These are phyloP conservation scores for Dolichomitus sp. DNA, from an alignment of 2,888 invertebrate species.

Conservation along the genomic window DNA sequence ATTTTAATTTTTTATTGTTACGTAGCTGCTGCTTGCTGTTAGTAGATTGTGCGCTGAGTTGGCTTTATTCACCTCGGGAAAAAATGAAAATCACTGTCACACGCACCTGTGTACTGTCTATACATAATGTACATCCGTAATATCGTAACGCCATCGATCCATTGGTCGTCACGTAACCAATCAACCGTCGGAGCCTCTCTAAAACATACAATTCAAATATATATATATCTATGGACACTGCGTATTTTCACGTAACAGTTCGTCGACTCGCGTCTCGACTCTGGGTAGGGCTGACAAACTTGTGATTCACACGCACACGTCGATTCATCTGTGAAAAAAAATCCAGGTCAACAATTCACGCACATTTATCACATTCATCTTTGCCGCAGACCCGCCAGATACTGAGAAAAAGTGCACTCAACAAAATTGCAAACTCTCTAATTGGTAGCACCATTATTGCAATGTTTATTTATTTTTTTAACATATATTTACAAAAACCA, in stretches of 20 bases:
- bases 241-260: constrained; percentile 12
- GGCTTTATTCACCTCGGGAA: constrained; percentile 58
- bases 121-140: constrained; percentile 13
- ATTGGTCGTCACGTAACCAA: constrained; percentile 5
- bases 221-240: neutral
- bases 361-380: neutral
- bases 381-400: neutral
- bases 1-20: constrained; percentile 30
- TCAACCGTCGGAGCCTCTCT: neutral
- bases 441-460: neutral
- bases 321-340: neutral
- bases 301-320: constrained; percentile 6
- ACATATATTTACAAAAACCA: too few species aligned
- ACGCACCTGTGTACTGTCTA: constrained; percentile 27
- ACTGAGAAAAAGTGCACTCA: neutral
- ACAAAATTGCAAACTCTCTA: neutral
- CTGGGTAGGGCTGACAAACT: neutral
- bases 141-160: constrained; percentile 8
- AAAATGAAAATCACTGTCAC: constrained; percentile 47
- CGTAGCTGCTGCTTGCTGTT: constrained; percentile 62
- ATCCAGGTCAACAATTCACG: constrained; percentile 1
- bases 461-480: neutral
- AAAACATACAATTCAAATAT: constrained; percentile 5
- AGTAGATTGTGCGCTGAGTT: constrained; percentile 65
- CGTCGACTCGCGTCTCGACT: neutral